A percentile compares a stretch with the other conserved stretches of the same genome.
Conservation (phyloP, 2,888 invertebrate species). For the Exephanes ischioxanthus region DNA sequence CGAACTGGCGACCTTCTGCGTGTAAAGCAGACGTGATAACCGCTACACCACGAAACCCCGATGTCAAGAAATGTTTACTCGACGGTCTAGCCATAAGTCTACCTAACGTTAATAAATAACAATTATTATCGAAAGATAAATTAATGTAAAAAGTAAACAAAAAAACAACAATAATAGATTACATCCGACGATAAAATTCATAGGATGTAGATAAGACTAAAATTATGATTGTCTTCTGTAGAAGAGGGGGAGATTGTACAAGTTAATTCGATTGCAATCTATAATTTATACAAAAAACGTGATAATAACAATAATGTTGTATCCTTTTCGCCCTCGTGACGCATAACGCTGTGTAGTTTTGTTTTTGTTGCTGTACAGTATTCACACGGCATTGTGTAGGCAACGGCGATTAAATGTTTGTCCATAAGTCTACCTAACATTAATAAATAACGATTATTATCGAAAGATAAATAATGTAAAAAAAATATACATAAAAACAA, state of each 20-base stretch:
- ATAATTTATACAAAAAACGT: neutral
- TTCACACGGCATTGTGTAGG: neutral
- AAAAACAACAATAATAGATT: no score
- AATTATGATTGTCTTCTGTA: neutral
- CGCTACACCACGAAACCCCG: constrained; percentile 81
- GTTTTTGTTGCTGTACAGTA: constrained; percentile 14
- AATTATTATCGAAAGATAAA: neutral
- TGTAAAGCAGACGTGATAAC: constrained; percentile 83
- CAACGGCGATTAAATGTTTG: neutral
- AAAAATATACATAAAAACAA: no score
- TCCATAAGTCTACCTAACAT: neutral
- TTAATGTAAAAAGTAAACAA: no score
- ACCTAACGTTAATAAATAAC: neutral
- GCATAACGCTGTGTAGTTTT: neutral
- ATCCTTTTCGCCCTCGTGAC: neutral
- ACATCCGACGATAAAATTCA: no score
- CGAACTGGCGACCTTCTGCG: constrained; percentile 83
- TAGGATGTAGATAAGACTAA: neutral
- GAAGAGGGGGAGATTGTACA: neutral
- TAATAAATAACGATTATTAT: neutral
- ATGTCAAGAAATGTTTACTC: neutral
- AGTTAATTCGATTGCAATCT: neutral
- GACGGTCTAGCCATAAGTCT: neutral
- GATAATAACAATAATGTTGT: neutral
- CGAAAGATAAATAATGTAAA: no score